Evolutionary conservation across 2,797 vertebrate genomes (phyloP), one percentile per base, ranked within the genome.

Genomic region (Sebastes iracundus): DNA sequence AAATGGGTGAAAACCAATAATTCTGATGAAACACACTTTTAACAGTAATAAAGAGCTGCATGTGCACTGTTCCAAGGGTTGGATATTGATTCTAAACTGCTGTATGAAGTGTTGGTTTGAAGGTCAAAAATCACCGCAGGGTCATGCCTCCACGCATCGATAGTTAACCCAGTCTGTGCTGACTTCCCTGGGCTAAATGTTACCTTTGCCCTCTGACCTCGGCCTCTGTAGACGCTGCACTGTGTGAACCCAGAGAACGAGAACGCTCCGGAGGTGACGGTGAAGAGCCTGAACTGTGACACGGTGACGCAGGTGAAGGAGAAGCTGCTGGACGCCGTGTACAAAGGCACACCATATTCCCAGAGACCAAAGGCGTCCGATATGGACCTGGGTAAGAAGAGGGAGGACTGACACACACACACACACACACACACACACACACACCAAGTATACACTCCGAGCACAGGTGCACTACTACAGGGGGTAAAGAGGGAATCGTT

Each of bases 191-290:
- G 4, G 87, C 23, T 79, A 62, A 85, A 52, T 69, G 16, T 75
- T 35, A 68, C 58, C 46, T 8, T 22, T 27, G 20, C 60, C 27
- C 76, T 72, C 22, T 81, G 67, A 49, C 71, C 63, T 77, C 66
- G 73, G 79, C 65, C 14, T 73, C 49, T 32, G 2, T 93, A 99
- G 99, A 99, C 98, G 2, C 96, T 99, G 92, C 98, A 99, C 95
- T 99, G 99, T 0, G 97, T 99, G 93, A 99, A 99, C 90, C 99
- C 99, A 0, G 99, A 99, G 93, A 99, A 99, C 0, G 99, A 99
- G 93, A 99, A 98, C 0, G 96, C 97, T 0, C 95, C 97, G 0
- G 98, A 99, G 94, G 98, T 99, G 85, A 97, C 97, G 0, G 99
- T 99, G 61, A 99, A 99, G 92, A 97, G 97, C 35, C 95, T 99